A percentile compares a stretch with the other conserved stretches of the same genome.
phyloP scores from a whole-genome alignment of 2,888 invertebrate genomes.

The Heliconius sara region DNA sequence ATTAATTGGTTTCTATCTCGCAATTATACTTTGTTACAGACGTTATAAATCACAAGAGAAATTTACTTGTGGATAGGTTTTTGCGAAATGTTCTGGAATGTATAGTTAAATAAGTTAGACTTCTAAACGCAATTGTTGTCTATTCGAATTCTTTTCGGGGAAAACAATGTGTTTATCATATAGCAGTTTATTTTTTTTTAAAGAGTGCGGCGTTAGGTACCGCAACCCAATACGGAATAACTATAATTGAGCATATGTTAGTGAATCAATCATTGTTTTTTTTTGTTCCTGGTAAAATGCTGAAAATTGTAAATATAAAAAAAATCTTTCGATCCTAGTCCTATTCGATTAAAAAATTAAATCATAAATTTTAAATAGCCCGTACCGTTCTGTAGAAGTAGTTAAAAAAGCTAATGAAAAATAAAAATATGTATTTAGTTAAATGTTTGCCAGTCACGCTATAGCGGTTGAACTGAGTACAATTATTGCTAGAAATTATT shows the following conservation, averaged over 20 bases:
- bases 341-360: neutral
- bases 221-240: neutral
- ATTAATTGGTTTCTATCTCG: conserved; percentile 13
- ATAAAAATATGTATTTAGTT: neutral
- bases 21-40: conserved; percentile 9
- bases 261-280: too few species aligned
- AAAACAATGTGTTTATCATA: neutral
- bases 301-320: neutral
- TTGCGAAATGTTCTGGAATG: neutral
- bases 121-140: neutral
- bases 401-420: conserved; percentile 5
- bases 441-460: conserved; percentile 15
- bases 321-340: neutral
- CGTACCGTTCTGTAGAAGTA: neutral
- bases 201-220: neutral
- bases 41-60: conserved; percentile 20
- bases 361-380: neutral
- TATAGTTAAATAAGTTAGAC: neutral
- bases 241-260: too few species aligned
- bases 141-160: too few species aligned
- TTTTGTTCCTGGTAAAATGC: neutral
- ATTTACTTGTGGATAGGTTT: conserved; percentile 5
- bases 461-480: conserved; percentile 4
- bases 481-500: conserved; percentile 6
- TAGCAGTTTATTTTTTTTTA: neutral